Evolutionary conservation across 2,797 vertebrate species (phyloP), one percentile per base, ranked within the genome.

Genomic region (Pempheris klunzingeri): DNA sequence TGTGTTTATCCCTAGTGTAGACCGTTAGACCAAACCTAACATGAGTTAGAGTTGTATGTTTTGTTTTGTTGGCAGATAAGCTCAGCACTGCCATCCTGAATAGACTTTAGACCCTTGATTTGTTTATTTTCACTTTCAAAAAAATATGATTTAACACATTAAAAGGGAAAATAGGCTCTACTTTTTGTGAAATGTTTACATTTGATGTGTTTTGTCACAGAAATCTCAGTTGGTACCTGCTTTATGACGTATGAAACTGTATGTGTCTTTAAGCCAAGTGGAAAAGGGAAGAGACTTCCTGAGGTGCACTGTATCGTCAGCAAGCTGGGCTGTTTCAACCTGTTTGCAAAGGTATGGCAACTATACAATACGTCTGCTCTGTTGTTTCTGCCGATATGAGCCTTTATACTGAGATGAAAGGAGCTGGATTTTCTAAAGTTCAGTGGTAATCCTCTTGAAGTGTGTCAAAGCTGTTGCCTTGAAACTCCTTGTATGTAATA

Each of bases 231-330:
- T 64, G 14, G 71, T 36, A 34, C 22, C 26, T 74, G 22, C 34
- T 79, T 78, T 30, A 26, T 86, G 28, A 85, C 53, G 63, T 68
- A 7, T 84, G 36, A 75, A 74, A 68, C 47, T 61, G 2, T 73
- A 1, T 90, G 8, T 92, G 84, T 91, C 75, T 88, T 88, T 89
- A 78, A 99, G 98, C 98, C 98, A 70, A 94, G 96, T 90, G 98
- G 98, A 74, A 99, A 96, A 82, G 98, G 98, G 63, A 99, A 97
- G 90, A 94, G 97, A 60, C 96, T 99, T 44, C 98, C 98, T 4
- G 98, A 99, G 79, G 98, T 99, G 0, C 97, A 99, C 87, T 99
- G 98, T 90, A 97, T 99, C 74, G 96, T 99, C 72, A 99, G 98
- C 91, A 96, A 97, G 81, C 92, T 99, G 53, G 98, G 98, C 90